Evolutionary conservation across 2,797 vertebrate genomes (phyloP), one percentile per base, ranked within the genome.

Genomic region (Psittacula echo): DNA sequence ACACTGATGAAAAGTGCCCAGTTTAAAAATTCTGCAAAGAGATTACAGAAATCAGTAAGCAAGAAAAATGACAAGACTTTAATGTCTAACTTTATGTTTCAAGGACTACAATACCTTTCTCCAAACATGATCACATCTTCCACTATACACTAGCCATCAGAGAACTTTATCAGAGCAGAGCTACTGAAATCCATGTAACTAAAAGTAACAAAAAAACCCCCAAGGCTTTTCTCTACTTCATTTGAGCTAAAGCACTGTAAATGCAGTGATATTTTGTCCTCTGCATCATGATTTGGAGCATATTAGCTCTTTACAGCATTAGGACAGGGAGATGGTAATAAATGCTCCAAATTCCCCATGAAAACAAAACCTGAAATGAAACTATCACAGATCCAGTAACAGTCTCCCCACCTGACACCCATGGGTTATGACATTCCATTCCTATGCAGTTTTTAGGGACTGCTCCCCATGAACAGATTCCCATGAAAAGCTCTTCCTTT

Each of bases 401-500:
- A 30, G 41, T 16, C 24, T 68, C 11, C 42, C 30, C 0, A 0
- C 17, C 22, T 54, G 21, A 78, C 27, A 13, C 60, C 42, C 6
- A 4, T 30, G 27, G 11, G 70, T 76, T 51, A 77, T 2, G 11
- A 66, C 26, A 32, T 39, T 88, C 32, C 47, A 45, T 21, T 13
- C 39, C 45, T 47, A 0, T 6, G 19, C 14, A 26, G 12, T 80
- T 90, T 91, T 75, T 48, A 67, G 21, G 62, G 37, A 74, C 44
- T 3, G 26, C 3, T 65, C 19, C 47, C n/a, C 41, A 42, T 8
- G 13, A 89, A 56, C 4, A 58, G 73, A 41, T 24, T 13, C 45
- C n/a, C 56, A 58, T 79, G 48, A 71, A 83, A 87, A 87, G 60
- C 11, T 27, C 22, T 87, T 82, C 32, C 48, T 22, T 7, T 39